A percentile compares a stretch with the other conserved stretches of the same genome.
Evolutionary conservation across 30 jellyfish, hydroid and myxozoan species (phyloP).

Genomic region (Catostylus mosaicus): DNA sequence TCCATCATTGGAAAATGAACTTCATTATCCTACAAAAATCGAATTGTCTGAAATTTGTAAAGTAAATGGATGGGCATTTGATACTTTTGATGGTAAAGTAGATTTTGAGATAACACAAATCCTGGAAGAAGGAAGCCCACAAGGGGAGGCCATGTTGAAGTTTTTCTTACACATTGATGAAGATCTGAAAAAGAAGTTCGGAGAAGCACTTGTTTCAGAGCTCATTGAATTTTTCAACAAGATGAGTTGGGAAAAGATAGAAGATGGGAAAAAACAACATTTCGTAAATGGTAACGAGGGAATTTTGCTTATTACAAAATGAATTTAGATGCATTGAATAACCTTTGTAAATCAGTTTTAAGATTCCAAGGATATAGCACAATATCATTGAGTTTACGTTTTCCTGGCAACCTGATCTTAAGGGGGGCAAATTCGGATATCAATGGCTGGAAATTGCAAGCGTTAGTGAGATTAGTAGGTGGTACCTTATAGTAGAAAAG

Average conservation of each 20-base stretch:
- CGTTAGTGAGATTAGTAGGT: no score
- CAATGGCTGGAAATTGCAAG: no score
- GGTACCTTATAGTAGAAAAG: no score
- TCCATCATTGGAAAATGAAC: slow-evolving; percentile 4
- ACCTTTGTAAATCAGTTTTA: no score
- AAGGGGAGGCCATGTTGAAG: slow-evolving; percentile 24
- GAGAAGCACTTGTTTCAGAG: slow-evolving; percentile 2
- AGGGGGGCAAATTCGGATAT: no score
- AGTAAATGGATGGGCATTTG: not conserved
- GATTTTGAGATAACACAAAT: slow-evolving; percentile 4
- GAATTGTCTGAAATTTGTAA: not conserved
- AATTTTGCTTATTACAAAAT: not conserved
- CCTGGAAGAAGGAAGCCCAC: not conserved
- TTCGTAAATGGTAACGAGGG: slow-evolving; percentile 17
- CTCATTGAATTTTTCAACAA: slow-evolving; percentile 5
- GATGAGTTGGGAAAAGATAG: not conserved
- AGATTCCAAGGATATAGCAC: no score
- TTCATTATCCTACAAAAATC: not conserved
- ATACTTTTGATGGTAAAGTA: not conserved
- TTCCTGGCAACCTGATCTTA: no score
- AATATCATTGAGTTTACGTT: no score
- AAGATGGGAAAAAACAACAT: not conserved
- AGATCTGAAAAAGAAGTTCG: slow-evolving; percentile 11
- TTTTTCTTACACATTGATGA: slow-evolving; percentile 17
- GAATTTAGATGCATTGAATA: not conserved